These are phyloP conservation scores for Thalassophryne amazonica DNA, from an alignment of 2,797 vertebrate genomes.

Conservation along the genomic window DNA sequence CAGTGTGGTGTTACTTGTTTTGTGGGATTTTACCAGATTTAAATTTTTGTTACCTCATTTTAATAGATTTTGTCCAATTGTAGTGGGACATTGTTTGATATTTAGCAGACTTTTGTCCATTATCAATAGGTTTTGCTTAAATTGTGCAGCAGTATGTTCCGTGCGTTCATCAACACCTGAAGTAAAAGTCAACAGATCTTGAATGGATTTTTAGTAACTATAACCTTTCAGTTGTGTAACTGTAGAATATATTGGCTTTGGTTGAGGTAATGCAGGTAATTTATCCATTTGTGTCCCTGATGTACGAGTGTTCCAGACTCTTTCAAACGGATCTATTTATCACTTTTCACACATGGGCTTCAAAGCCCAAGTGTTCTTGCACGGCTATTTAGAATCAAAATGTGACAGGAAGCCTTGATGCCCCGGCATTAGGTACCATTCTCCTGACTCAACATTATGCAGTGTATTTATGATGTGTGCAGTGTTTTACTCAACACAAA, in stretches of 20 bases:
- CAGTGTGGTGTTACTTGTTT: no score
- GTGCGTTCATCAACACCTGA: no score
- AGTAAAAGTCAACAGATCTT: no score
- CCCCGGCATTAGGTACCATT: conserved; percentile 15
- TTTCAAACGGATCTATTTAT: background rate
- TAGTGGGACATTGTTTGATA: no score
- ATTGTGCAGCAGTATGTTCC: no score
- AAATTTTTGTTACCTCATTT: no score
- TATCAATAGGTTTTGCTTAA: no score
- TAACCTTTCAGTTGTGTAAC: conserved; percentile 1
- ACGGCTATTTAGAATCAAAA: conserved; percentile 22
- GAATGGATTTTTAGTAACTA: background rate
- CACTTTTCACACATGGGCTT: background rate
- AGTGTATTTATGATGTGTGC: conserved; percentile 17
- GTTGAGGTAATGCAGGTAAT: conserved; percentile 15
- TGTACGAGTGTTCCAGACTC: background rate
- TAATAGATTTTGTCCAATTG: no score
- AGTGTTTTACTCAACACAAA: conserved; percentile 33
- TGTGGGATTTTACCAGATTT: no score
- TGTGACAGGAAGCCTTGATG: conserved; percentile 34
- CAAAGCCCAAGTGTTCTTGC: background rate
- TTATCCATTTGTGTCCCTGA: conserved; percentile 3
- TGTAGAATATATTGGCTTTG: conserved; percentile 1
- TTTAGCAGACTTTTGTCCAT: no score
- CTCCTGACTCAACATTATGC: conserved; percentile 35